Evolutionary conservation across 2,888 invertebrate genomes (phyloP).

Genomic region (Eupithecia abbreviata): DNA sequence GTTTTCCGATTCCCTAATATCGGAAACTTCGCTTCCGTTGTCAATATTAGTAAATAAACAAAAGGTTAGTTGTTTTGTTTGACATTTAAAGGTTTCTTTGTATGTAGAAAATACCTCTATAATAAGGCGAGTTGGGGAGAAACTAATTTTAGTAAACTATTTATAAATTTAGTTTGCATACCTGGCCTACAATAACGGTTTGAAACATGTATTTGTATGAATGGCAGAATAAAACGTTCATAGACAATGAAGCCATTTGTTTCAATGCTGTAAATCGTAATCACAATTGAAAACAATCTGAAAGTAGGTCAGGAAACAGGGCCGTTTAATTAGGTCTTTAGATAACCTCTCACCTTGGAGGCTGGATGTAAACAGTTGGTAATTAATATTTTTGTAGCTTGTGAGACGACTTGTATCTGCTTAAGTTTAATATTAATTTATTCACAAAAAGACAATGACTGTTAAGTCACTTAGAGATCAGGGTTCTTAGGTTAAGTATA

Average conservation of each 20-base stretch:
- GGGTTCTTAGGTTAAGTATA: no score
- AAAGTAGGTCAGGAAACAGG: conserved; percentile 39
- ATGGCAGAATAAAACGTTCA: not conserved
- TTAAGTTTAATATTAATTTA: no score
- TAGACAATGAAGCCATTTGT: conserved; percentile 7
- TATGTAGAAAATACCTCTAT: not conserved
- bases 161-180: not conserved
- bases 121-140: not conserved
- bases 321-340: conserved; percentile 38
- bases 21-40: not conserved
- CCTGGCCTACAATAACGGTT: not conserved
- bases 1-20: not conserved
- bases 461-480: no score
- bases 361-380: conserved; percentile 32
- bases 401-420: not conserved
- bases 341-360: conserved; percentile 44
- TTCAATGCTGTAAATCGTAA: conserved; percentile 13
- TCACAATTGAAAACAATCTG: conserved; percentile 33
- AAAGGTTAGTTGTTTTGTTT: not conserved
- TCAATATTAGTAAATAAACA: not conserved
- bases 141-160: not conserved
- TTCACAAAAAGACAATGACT: no score
- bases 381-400: conserved; percentile 12
- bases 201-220: not conserved
- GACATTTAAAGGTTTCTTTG: not conserved